phyloP scores from a whole-genome alignment of 2,888 invertebrate genomes.

The Cylloceria caligata region DNA sequence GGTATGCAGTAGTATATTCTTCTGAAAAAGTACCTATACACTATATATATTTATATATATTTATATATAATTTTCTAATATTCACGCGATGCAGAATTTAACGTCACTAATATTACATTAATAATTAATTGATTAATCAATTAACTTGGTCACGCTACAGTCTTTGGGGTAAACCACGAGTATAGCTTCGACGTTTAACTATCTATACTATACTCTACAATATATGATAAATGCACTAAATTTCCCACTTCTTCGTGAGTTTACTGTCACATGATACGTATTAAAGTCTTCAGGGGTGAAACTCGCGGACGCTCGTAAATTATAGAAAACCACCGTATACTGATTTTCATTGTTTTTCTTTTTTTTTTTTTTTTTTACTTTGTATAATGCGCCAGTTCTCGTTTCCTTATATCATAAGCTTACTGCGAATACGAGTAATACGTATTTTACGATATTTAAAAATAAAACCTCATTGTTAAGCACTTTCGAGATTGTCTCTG shows the following conservation, averaged over 20 bases:
- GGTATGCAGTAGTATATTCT: constrained; percentile 48
- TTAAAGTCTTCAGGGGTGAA: constrained; percentile 2
- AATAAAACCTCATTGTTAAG: constrained; percentile 26
- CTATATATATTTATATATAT: constrained; percentile 2
- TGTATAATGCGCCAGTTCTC: constrained; percentile 1
- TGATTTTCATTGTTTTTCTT: constrained; percentile 24
- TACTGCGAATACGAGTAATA: constrained; percentile 19
- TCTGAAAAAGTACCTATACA: constrained; percentile 40
- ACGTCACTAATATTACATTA: constrained; percentile 29
- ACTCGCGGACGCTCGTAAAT: constrained; percentile 5
- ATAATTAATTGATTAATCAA: constrained; percentile 46
- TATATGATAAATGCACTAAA: constrained; percentile 45
- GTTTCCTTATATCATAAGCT: not conserved
- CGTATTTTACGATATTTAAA: constrained; percentile 20
- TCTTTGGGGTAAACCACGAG: constrained; percentile 73
- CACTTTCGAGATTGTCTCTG: constrained; percentile 31
- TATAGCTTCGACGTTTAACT: constrained; percentile 60
- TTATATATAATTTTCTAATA: constrained; percentile 20
- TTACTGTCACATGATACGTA: constrained; percentile 11
- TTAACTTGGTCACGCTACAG: constrained; percentile 74
- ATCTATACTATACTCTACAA: constrained; percentile 30
- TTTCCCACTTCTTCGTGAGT: constrained; percentile 18
- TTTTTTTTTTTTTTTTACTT: constrained; percentile 28
- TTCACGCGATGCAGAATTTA: constrained; percentile 45
- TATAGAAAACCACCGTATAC: constrained; percentile 24